Evolutionary conservation across 1,140 invertebrate genomes (phyloP), one percentile per base, ranked within the genome.

Genomic region (Macrocentrus cingulum): DNA sequence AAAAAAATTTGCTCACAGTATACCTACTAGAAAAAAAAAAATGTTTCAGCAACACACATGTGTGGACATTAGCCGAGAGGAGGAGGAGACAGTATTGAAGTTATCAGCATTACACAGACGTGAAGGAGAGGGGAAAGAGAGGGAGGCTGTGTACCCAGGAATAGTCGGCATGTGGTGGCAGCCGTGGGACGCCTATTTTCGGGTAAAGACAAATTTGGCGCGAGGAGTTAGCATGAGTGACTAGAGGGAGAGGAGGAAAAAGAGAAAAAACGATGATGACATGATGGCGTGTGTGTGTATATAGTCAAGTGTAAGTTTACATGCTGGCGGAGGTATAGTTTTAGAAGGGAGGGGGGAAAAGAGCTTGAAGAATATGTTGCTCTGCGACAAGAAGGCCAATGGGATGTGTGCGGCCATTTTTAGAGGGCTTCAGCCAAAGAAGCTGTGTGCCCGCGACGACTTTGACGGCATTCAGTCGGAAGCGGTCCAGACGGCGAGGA

Each of bases 121-220:
- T 29, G 25, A n/a, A n/a, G n/a, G n/a, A 29, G 25, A 29, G 25
- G 9, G 25, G 4, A 29, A 5, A 29, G 25, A 29, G 25, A 5
- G 25, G 25, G 25, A 5, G 25, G 25, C 63, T 15, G 3, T 39
- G 13, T 39, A 60, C 60, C 70, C 71, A 70, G 68, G 70, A 73
- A 73, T 73, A 73, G 70, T 73, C 70, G 61, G 68, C 71, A 73
- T 73, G 71, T 73, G 71, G 68, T 66, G 67, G 75, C 77, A 77
- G 80, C 65, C 79, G 82, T 81, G 79, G 79, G 82, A 82, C 79
- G 73, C 83, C 84, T 88, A 88, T 88, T 89, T 80, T 88, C 81
- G 83, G 83, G 85, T 87, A 87, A 86, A 88, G 87, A 88, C 87
- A 86, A 88, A 88, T 88, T 88, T 87, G 86, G 86, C 82, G 81